Conservation (phyloP, 2,888 invertebrate species). For the Leptura quadrifasciata region DNA sequence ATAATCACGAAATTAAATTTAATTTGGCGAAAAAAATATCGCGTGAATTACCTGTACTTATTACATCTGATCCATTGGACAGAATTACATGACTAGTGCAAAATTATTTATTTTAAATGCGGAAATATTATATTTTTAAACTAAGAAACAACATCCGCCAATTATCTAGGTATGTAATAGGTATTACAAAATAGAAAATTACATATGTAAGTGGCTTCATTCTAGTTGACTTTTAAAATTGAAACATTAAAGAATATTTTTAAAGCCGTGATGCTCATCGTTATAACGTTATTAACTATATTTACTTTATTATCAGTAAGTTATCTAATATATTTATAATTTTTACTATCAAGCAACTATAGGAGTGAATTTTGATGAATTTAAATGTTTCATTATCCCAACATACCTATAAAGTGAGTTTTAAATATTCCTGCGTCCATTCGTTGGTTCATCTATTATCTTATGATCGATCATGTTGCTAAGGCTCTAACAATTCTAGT, state of each 20-base stretch:
- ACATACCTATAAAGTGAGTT: too few relatives aligned
- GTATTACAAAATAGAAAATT: neutral
- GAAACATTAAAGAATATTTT: neutral
- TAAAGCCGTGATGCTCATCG: neutral
- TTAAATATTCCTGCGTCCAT: too few relatives aligned
- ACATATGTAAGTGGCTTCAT: neutral
- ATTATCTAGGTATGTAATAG: neutral
- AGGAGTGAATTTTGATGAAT: too few relatives aligned
- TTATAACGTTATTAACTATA: neutral
- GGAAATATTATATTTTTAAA: neutral
- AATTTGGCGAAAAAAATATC: too few relatives aligned
- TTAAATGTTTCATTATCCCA: too few relatives aligned
- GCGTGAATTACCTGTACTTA: too few relatives aligned
- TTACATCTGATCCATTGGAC: too few relatives aligned
- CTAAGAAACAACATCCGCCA: conserved; percentile 1
- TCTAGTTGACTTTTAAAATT: neutral
- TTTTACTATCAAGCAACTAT: too few relatives aligned
- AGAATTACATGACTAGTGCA: neutral
- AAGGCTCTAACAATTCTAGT: too few relatives aligned
- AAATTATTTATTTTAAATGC: neutral
- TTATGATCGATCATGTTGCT: too few relatives aligned
- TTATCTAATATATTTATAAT: neutral
- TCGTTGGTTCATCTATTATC: too few relatives aligned
- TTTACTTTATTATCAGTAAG: neutral
- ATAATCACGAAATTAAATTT: too few relatives aligned